phyloP scores from a whole-genome alignment of 2,797 vertebrate genomes.

The Gallinago stenura region DNA sequence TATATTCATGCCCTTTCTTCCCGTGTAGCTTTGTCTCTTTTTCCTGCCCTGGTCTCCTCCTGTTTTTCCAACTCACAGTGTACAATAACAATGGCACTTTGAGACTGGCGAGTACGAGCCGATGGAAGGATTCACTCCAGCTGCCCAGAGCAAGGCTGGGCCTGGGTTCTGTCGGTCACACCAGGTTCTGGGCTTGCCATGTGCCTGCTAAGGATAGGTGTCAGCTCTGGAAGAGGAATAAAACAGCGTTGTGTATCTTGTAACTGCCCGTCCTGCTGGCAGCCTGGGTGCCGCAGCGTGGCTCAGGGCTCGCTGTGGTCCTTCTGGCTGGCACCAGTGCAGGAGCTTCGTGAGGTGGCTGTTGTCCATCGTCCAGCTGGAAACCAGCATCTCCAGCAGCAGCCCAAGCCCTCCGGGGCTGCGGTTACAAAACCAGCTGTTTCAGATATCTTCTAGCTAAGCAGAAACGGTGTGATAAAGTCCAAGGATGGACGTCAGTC shows the following conservation, averaged over 20 bases:
- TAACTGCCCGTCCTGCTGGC: rapidly evolving
- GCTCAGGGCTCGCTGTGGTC: neutral
- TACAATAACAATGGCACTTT: neutral
- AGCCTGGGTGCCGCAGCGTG: neutral
- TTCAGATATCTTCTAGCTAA: neutral
- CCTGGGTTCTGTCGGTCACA: neutral
- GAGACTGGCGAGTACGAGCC: neutral
- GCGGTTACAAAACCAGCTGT: neutral
- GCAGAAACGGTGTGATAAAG: neutral
- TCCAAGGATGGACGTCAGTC: neutral
- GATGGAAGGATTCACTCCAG: neutral
- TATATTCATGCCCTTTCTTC: neutral
- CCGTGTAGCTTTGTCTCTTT: neutral
- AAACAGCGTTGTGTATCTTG: rapidly evolving
- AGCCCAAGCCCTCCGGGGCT: rapidly evolving
- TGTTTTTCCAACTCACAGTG: neutral
- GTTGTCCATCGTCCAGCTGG: neutral
- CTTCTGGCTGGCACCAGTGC: neutral
- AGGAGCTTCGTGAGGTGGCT: neutral
- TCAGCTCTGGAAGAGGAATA: neutral
- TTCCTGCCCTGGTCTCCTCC: neutral
- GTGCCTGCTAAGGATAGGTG: rapidly evolving
- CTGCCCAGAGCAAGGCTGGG: neutral
- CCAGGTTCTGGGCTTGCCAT: neutral
- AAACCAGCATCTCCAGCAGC: rapidly evolving